A percentile compares a stretch with the other conserved stretches of the same genome.
Evolutionary conservation across 1,140 invertebrate species (phyloP).

Genomic region (Proctacanthus coquilletti): DNA sequence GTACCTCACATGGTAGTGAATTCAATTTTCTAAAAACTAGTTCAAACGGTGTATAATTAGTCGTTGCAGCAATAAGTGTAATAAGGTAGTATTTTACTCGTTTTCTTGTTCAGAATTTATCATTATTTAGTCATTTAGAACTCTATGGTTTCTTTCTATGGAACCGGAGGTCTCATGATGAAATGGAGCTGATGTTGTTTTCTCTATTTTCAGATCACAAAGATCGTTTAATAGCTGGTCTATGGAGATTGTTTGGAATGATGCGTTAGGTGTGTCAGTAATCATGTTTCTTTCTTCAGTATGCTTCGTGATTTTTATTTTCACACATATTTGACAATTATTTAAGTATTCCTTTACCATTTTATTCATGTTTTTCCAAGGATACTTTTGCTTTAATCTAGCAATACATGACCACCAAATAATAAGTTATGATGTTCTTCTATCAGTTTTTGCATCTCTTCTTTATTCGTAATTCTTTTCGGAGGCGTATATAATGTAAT

Average conservation of each 20-base stretch:
- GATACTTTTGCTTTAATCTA: conserved; percentile 3
- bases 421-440: not conserved
- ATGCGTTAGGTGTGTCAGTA: too few relatives aligned
- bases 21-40: conserved; percentile 1
- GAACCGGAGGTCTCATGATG: conserved; percentile 6
- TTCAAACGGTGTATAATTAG: conserved; percentile 2
- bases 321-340: too few relatives aligned
- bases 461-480: conserved; percentile 1
- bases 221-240: too few relatives aligned
- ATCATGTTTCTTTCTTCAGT: conserved; percentile 5
- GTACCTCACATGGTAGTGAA: too few relatives aligned
- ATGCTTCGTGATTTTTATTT: conserved; percentile 7
- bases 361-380: conserved; percentile 4
- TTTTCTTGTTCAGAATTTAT: conserved; percentile 1
- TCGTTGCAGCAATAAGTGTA: conserved; percentile 3
- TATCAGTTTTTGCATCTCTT: conserved; percentile 1
- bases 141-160: conserved; percentile 8
- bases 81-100: not conserved
- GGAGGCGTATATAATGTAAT: too few relatives aligned
- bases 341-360: too few relatives aligned
- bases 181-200: conserved; percentile 7
- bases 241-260: too few relatives aligned
- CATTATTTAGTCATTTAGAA: conserved; percentile 8
- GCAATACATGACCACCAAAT: not conserved
- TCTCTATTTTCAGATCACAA: conserved; percentile 4